Evolutionary conservation across 1,140 invertebrate species (phyloP).

Genomic region (Trialeurodes vaporariorum): DNA sequence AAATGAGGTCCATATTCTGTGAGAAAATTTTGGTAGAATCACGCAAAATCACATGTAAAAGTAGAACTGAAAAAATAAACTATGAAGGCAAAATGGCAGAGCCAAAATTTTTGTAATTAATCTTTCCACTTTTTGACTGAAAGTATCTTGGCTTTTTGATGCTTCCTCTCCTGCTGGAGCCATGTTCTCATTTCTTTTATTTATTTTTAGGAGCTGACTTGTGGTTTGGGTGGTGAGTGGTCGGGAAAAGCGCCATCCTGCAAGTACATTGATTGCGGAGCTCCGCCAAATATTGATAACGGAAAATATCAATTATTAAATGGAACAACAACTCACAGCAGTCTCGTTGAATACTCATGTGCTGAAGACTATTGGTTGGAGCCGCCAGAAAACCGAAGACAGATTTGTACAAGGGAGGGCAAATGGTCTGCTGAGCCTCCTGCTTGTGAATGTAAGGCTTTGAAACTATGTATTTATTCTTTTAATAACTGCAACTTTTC

Average conservation of each 20-base stretch:
- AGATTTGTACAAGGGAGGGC: slow-evolving; percentile 65
- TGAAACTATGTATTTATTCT: too few relatives aligned
- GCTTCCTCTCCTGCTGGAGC: not conserved
- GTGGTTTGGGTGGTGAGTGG: slow-evolving; percentile 70
- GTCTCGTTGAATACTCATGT: slow-evolving; percentile 63
- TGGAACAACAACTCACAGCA: slow-evolving; percentile 64
- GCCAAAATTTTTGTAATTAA: not conserved
- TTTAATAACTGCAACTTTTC: too few relatives aligned
- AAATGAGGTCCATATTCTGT: too few relatives aligned
- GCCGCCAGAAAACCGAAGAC: slow-evolving; percentile 44
- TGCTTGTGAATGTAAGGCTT: slow-evolving; percentile 71
- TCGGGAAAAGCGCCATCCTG: slow-evolving; percentile 64
- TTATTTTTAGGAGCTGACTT: slow-evolving; percentile 52
- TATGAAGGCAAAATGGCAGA: too few relatives aligned
- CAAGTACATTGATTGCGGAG: slow-evolving; percentile 77
- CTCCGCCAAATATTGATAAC: slow-evolving; percentile 61
- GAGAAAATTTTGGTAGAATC: too few relatives aligned
- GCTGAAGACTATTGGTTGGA: slow-evolving; percentile 70
- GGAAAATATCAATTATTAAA: slow-evolving; percentile 59
- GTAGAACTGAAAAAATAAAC: too few relatives aligned
- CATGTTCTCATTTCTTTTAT: slow-evolving; percentile 8
- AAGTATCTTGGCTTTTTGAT: not conserved
- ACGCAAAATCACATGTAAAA: too few relatives aligned
- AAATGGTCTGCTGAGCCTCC: slow-evolving; percentile 77
- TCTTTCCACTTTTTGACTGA: not conserved